A percentile compares a stretch with the other conserved stretches of the same genome.
Conservation (phyloP, 2,888 invertebrate genomes). For the Aleiodes testaceus region DNA sequence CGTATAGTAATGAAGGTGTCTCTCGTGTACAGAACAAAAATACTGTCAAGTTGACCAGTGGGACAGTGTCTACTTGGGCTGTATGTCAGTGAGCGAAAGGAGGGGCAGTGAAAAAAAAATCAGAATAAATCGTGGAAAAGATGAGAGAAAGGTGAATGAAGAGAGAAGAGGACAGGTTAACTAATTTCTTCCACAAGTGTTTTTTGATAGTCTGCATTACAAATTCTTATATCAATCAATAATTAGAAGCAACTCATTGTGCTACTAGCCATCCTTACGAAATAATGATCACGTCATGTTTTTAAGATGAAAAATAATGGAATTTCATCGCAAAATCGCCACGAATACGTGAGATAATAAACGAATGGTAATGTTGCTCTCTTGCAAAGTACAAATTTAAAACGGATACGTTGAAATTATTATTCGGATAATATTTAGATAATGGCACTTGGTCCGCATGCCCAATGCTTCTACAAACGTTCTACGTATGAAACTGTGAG, state of each 20-base stretch:
- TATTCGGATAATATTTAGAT: conserved; percentile 63
- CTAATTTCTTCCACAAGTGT: conserved; percentile 57
- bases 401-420: conserved; percentile 56
- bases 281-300: neutral
- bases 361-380: conserved; percentile 34
- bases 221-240: neutral
- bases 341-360: conserved; percentile 42
- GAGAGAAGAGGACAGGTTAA: conserved; percentile 41
- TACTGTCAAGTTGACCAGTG: conserved; percentile 60
- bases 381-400: conserved; percentile 45
- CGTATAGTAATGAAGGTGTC: conserved; percentile 69
- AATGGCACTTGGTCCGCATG: conserved; percentile 53
- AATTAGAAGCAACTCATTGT: neutral
- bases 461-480: conserved; percentile 2
- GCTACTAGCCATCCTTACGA: neutral
- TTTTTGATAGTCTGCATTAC: conserved; percentile 59
- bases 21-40: conserved; percentile 60
- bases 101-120: conserved; percentile 29
- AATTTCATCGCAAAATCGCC: neutral
- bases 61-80: too few species aligned
- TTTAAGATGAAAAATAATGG: neutral
- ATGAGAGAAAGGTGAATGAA: conserved; percentile 2
- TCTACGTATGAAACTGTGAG: conserved; percentile 43
- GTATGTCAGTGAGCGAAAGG: conserved; percentile 38
- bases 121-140: conserved; percentile 20